These are phyloP conservation scores for Hyperoodon ampullatus DNA, from an alignment of 2,113 vertebrate genomes.

Conservation along the genomic window DNA sequence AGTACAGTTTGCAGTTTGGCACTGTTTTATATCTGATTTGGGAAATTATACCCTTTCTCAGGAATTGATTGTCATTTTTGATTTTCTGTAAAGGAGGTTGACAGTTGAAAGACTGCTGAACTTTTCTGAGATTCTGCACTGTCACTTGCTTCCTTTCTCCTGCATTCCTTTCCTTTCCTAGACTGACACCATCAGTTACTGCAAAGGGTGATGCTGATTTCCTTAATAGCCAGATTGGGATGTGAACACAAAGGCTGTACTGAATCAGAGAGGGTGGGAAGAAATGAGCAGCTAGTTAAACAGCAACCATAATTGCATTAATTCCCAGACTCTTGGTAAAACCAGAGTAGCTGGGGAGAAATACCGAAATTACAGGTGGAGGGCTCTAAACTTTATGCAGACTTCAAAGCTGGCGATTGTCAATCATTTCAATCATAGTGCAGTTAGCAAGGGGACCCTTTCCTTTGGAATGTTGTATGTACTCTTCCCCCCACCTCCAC, in stretches of 20 bases:
- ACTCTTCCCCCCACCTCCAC: neutral
- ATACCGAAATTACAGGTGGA: neutral
- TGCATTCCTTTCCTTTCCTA: neutral
- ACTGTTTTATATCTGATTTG: conserved; percentile 57
- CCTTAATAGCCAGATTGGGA: neutral
- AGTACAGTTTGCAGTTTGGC: neutral
- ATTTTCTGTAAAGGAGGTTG: conserved; percentile 58
- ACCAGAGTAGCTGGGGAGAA: neutral
- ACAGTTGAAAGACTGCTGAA: conserved; percentile 65
- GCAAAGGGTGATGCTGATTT: neutral
- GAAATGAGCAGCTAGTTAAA: neutral
- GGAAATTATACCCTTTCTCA: conserved; percentile 74
- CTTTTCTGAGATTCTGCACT: conserved; percentile 50
- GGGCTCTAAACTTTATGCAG: neutral
- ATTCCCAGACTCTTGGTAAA: neutral
- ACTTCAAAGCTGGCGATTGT: neutral
- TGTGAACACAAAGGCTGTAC: neutral
- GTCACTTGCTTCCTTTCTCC: neutral
- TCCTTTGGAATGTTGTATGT: neutral
- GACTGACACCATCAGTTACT: neutral
- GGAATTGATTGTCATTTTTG: conserved; percentile 54
- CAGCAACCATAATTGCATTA: neutral
- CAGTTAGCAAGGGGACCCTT: neutral
- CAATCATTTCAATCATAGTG: neutral
- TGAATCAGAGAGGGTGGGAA: neutral